Evolutionary conservation across 37 sponge, comb jelly and placozoan species (phyloP).

Genomic region (Diacarnus erythraeanus): DNA sequence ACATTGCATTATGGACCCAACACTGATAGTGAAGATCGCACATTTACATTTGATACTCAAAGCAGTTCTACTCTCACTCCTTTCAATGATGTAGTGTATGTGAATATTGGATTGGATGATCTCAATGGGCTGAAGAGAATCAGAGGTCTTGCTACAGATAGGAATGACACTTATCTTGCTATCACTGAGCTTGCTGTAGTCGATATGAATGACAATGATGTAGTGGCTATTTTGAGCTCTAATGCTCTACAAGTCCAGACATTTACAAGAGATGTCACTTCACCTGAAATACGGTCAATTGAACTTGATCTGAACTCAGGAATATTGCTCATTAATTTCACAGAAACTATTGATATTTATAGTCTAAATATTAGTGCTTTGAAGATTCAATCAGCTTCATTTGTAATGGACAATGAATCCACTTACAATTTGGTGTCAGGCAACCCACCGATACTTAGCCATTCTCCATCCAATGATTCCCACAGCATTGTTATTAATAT

Average conservation of each 20-base stretch:
- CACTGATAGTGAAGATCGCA: not conserved
- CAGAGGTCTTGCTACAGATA: slow-evolving; percentile 56
- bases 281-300: slow-evolving; percentile 45
- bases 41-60: slow-evolving; percentile 31
- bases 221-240: slow-evolving; percentile 25
- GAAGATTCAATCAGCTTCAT: slow-evolving; percentile 53
- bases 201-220: slow-evolving; percentile 84
- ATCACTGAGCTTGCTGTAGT: slow-evolving; percentile 49
- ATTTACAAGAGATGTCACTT: slow-evolving; percentile 51
- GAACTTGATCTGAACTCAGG: slow-evolving; percentile 72
- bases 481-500: slow-evolving; percentile 49
- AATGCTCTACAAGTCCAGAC: slow-evolving; percentile 40
- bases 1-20: slow-evolving; percentile 38
- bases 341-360: slow-evolving; percentile 78
- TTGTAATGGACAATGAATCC: not conserved
- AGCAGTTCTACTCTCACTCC: slow-evolving; percentile 47
- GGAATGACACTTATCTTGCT: slow-evolving; percentile 55
- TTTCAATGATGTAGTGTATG: slow-evolving; percentile 54
- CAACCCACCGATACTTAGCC: slow-evolving; percentile 29
- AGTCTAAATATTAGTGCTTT: slow-evolving; percentile 65
- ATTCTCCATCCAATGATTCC: slow-evolving; percentile 40
- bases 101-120: slow-evolving; percentile 70
- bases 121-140: slow-evolving; percentile 84
- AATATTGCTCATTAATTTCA: slow-evolving; percentile 57
- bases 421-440: slow-evolving; percentile 60